Base-by-base conservation (phyloP, 23 tunicate species). In the Halocynthia aurantium region DNA sequence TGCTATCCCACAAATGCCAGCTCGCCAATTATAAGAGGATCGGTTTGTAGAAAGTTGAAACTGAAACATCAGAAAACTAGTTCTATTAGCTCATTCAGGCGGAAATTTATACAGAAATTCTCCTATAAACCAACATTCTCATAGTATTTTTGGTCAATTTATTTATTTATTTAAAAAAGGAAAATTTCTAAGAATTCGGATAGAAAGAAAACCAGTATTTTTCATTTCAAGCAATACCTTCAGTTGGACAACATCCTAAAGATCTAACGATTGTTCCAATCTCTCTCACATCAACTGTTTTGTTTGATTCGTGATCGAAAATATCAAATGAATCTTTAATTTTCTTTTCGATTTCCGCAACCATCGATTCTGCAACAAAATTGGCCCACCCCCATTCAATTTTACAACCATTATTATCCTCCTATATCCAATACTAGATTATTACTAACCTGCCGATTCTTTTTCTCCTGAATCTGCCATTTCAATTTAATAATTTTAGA, bases 191-290 rank as follows among this genome's bases (percentile, higher is more conserved):
- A 58, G 17, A 58, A 58, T 58, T 58, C 15, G 15, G 4, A 15
- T 13, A 58, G 63, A 58, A 13, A 4, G 13, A 72, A 72, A 52
- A 72, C 12, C 2, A 72, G 2, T 50, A 72, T 40, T 44, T 12
- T 52, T 17, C 20, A 15, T 67, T 53, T 31, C 4, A 66, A 7
- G 51, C 63, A 74, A 66, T 76, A 85, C 96, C 96, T 92, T 96
- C 99, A 11, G 99, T 85, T 12, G 99, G 99, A 67, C 96, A 89
- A 51, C 92, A 89, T 8, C 99, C 99, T 58, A 96, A 83, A 5
- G 99, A 96, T 58, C 99, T 80, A 17, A 96, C 93, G 69, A 96
- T 87, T 51, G 99, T 96, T 75, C 99, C 99, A 60, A 96, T 80
- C 75, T 96, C 99, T 50, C 99, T 64, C 44, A 96, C 99, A 83